Base-by-base conservation (phyloP, 2,797 vertebrate genomes). In the Paramormyrops hopkinsi region DNA sequence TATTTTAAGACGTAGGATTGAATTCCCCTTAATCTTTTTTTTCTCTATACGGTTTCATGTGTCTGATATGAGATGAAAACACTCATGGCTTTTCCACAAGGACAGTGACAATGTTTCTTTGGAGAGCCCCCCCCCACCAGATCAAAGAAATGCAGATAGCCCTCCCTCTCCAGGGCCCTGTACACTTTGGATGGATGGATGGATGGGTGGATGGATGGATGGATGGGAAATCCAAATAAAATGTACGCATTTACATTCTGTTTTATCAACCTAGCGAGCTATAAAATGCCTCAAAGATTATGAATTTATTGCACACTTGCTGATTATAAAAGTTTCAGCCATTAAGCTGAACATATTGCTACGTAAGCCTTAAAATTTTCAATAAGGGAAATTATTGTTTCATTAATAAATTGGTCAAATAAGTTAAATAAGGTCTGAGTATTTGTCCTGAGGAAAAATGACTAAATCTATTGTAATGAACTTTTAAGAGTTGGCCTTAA, bases 1-100 rank as follows among this genome's bases (percentile, higher is more conserved):
- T 87, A 41, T 87, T 62, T 65, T 87, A 62, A 87, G 56, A 59
- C n/a, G 54, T 22, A 87, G n/a, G 86, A 87, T 87, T 44, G 86
- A 87, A 87, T 62, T 62, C 19, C 54, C 44, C 41, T n/a, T 83
- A 22, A 41, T 33, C 29, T 44, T 44, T 87, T 87, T 56, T 44
- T 59, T 59, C 41, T 5, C 2, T 87, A 9, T 17, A 41, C 2
- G 56, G 56, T 87, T 65, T 65, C 19, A 62, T 44, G 33, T 11
- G 33, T 44, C 22, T 44, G 17, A 46, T 25, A 12, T n/a, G 19
- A 59, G 53, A 87, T 54, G 85, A 87, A 87, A 59, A 41, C 53
- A 56, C 33, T 56, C 53, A 25, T 17, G 53, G 37, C 17, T n/a
- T 29, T 87, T 87, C 33, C 46, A 86, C 22, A 17, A 54, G 9